A percentile compares a stretch with the other conserved stretches of the same genome.
Evolutionary conservation across 2,113 vertebrate genomes (phyloP).

Genomic region (Mus pahari): DNA sequence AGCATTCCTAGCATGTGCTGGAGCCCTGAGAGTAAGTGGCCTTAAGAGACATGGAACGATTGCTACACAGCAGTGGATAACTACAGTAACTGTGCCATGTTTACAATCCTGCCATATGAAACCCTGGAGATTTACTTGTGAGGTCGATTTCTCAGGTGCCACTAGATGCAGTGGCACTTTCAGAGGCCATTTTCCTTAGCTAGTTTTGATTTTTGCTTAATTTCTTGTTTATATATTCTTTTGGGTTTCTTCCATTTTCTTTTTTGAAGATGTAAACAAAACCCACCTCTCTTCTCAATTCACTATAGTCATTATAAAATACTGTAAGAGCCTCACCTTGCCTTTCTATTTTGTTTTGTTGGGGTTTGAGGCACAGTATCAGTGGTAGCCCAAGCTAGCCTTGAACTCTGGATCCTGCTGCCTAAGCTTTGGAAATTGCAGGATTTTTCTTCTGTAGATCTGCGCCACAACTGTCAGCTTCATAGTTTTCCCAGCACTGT

Average conservation of each 20-base stretch:
- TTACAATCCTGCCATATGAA: background rate
- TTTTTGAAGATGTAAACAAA: background rate
- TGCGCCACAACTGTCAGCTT: background rate
- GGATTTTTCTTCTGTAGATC: no score
- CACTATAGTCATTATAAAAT: background rate
- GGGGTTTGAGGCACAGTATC: background rate
- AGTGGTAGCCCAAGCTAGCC: background rate
- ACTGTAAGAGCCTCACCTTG: background rate
- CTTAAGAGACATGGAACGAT: background rate
- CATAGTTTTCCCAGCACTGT: background rate
- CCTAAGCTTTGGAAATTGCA: no score
- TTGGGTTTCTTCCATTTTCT: background rate
- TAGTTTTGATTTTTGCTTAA: slow-evolving; percentile 9
- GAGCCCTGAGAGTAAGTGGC: background rate
- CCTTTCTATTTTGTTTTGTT: background rate
- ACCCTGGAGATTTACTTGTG: background rate
- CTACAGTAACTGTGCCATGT: background rate
- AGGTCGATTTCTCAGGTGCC: background rate
- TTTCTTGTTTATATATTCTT: background rate
- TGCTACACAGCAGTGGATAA: background rate
- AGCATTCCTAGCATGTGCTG: background rate
- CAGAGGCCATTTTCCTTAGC: background rate
- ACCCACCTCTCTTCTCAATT: background rate
- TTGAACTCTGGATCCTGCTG: background rate
- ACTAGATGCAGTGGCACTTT: background rate